Conservation (phyloP, 2,888 invertebrate species). For the Loripinus fragilis region DNA sequence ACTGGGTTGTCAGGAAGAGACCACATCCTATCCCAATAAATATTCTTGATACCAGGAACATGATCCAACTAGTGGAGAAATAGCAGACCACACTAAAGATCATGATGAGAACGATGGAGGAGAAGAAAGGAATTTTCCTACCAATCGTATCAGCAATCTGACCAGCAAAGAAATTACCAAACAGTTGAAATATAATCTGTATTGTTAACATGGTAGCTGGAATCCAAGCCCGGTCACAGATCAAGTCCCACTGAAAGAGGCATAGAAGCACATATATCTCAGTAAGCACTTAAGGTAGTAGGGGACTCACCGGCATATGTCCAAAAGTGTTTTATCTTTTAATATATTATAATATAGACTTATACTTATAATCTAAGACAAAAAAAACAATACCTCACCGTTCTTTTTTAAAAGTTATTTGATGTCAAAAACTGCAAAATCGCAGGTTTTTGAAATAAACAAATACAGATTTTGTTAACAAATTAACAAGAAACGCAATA, state of each 20-base stretch:
- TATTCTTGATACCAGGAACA: slow-evolving; percentile 37
- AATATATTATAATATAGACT: too few species aligned
- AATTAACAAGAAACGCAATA: too few species aligned
- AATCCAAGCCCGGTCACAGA: slow-evolving; percentile 44
- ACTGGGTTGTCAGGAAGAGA: slow-evolving; percentile 41
- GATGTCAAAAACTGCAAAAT: too few species aligned
- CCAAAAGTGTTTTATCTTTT: too few species aligned
- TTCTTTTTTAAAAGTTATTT: too few species aligned
- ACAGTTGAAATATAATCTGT: slow-evolving; percentile 35
- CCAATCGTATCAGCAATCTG: slow-evolving; percentile 45
- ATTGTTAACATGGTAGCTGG: slow-evolving; percentile 44
- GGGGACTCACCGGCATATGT: too few species aligned
- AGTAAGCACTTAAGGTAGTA: too few species aligned
- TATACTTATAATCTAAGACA: too few species aligned
- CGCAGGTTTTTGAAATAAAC: too few species aligned
- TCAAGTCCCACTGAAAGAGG: slow-evolving; percentile 40
- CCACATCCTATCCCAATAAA: slow-evolving; percentile 40
- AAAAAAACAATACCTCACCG: too few species aligned
- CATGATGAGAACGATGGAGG: slow-evolving; percentile 24
- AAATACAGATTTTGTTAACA: too few species aligned
- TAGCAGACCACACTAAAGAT: slow-evolving; percentile 28
- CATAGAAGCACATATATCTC: too few species aligned
- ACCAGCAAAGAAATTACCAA: slow-evolving; percentile 42
- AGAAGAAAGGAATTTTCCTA: slow-evolving; percentile 42
- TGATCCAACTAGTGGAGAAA: slow-evolving; percentile 36